Percentiles rank a stretch among this genome's conserved stretches.
Conservation (phyloP, 1,140 invertebrate genomes). For the Drosophila sulfurigaster region DNA sequence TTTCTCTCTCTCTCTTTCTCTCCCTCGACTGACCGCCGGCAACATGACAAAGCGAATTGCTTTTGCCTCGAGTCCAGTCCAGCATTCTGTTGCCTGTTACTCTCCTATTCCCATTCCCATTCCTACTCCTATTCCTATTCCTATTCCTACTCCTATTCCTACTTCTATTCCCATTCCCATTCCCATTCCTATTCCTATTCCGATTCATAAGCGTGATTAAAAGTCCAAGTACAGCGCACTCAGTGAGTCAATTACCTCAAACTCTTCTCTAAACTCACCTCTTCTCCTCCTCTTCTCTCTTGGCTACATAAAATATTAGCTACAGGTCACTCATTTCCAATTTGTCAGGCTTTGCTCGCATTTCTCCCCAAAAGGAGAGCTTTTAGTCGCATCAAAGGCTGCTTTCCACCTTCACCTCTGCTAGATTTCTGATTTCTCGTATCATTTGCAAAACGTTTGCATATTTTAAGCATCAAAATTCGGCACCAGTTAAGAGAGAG, state of each 20-base stretch:
- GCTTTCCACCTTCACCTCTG: not conserved
- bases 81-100: not conserved
- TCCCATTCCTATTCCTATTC: not conserved
- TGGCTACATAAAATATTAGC: constrained; percentile 52
- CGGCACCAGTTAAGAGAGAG: not conserved
- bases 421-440: constrained; percentile 26
- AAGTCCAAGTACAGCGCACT: constrained; percentile 37
- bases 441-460: constrained; percentile 18
- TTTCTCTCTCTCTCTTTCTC: constrained; percentile 20
- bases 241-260: constrained; percentile 35
- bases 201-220: constrained; percentile 64
- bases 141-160: not conserved
- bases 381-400: constrained; percentile 47
- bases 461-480: constrained; percentile 36
- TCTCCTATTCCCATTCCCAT: not conserved
- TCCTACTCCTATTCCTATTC: not conserved
- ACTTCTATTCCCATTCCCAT: not conserved
- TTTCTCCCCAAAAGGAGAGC: constrained; percentile 18
- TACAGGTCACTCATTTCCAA: constrained; percentile 35
- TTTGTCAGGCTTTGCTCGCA: constrained; percentile 44
- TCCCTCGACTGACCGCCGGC: constrained; percentile 31
- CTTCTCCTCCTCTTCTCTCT: not conserved
- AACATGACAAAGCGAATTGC: constrained; percentile 72
- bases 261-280: too few relatives aligned
- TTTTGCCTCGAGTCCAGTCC: not conserved